Evolutionary conservation across 2,888 invertebrate genomes (phyloP).

Genomic region (Serrognathus titanus): DNA sequence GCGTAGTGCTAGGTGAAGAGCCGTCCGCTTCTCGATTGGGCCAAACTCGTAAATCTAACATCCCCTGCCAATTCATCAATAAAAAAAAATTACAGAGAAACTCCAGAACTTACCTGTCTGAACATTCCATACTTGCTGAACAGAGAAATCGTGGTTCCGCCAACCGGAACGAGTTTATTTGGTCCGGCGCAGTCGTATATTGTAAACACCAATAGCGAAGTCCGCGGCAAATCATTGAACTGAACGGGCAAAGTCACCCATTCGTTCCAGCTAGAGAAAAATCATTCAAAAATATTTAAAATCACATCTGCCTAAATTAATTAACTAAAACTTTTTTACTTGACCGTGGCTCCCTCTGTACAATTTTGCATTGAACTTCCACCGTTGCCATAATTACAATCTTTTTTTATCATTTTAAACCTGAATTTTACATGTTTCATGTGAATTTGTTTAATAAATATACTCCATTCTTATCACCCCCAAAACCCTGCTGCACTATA

Average conservation of each 20-base stretch:
- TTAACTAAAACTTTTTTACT: no score
- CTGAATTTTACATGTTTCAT: no score
- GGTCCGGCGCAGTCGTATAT: constrained; percentile 91
- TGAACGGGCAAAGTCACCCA: constrained; percentile 90
- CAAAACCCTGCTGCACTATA: no score
- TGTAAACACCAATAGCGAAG: constrained; percentile 81
- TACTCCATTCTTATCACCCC: no score
- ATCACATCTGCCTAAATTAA: no score
- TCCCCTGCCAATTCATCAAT: constrained; percentile 53
- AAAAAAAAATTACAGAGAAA: not conserved
- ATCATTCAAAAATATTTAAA: not conserved
- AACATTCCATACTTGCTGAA: constrained; percentile 94
- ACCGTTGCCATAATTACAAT: no score
- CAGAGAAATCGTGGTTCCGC: constrained; percentile 87
- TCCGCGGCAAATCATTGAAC: constrained; percentile 87
- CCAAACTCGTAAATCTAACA: constrained; percentile 91
- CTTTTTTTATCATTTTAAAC: no score
- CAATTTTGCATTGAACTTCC: no score
- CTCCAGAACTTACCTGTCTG: constrained; percentile 61
- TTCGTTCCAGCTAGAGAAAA: constrained; percentile 85
- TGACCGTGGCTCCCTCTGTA: no score
- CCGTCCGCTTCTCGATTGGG: constrained; percentile 80
- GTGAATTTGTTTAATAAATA: no score
- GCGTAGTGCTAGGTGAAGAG: constrained; percentile 66
- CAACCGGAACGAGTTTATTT: constrained; percentile 77